Conservation (phyloP, 1,140 invertebrate genomes). For the Ips nitidus region DNA sequence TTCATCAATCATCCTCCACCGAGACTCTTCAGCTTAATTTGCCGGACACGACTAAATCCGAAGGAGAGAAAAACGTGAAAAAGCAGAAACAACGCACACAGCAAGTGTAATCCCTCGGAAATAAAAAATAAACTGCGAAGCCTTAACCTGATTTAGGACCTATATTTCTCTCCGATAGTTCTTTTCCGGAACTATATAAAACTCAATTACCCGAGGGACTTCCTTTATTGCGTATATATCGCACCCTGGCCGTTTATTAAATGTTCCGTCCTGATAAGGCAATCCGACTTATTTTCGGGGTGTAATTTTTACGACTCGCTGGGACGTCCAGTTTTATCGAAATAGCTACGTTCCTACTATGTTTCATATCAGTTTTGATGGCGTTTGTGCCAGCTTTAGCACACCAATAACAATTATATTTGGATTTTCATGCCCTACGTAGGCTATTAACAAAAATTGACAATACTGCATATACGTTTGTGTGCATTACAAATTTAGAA, state of each 20-base stretch:
- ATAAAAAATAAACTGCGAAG: slow-evolving; percentile 23
- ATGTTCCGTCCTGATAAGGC: slow-evolving; percentile 37
- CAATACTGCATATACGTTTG: too few relatives aligned
- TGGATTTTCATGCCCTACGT: too few relatives aligned
- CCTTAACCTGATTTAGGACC: slow-evolving; percentile 32
- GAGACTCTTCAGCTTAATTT: too few relatives aligned
- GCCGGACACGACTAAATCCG: too few relatives aligned
- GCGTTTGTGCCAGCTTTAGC: background rate
- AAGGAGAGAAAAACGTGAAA: too few relatives aligned
- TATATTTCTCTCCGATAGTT: slow-evolving; percentile 29
- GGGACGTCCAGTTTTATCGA: slow-evolving; percentile 14
- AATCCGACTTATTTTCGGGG: slow-evolving; percentile 36
- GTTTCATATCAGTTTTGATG: background rate
- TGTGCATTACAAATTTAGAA: too few relatives aligned
- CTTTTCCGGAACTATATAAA: slow-evolving; percentile 37
- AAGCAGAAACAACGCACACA: background rate
- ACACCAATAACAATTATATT: too few relatives aligned
- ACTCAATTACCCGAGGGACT: slow-evolving; percentile 35
- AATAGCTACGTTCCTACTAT: slow-evolving; percentile 2
- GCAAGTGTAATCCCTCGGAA: slow-evolving; percentile 2
- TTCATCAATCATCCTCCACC: background rate
- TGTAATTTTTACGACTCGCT: slow-evolving; percentile 32
- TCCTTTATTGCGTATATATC: slow-evolving; percentile 38
- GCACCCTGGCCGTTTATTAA: slow-evolving; percentile 36
- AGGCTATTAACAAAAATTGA: too few relatives aligned